Conservation (phyloP, 2,797 vertebrate species). For the Sebastes alutus region DNA sequence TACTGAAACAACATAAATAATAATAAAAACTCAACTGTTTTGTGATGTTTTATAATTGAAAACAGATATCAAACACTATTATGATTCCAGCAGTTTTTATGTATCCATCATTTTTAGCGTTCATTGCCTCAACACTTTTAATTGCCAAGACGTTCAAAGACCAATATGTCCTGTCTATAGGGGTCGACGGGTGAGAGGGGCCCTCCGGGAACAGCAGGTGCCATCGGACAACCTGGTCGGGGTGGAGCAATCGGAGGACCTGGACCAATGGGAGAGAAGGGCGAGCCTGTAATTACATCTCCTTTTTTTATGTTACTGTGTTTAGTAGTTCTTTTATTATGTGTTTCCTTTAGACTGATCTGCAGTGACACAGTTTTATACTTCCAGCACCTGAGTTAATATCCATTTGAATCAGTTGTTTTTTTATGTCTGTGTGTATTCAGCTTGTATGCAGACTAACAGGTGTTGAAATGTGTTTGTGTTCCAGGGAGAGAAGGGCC, state of each 20-base stretch:
- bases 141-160: background rate
- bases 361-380: background rate
- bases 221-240: conserved; percentile 93
- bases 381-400: background rate
- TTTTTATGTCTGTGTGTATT: background rate
- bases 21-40: background rate
- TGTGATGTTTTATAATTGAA: background rate
- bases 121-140: background rate
- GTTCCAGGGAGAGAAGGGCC: conserved; percentile 93
- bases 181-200: conserved; percentile 93
- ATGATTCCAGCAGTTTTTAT: background rate
- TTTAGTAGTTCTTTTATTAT: background rate
- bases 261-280: conserved; percentile 95
- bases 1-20: background rate
- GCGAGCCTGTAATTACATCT: conserved; percentile 88
- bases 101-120: background rate
- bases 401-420: background rate
- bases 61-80: background rate
- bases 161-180: conserved; percentile 66
- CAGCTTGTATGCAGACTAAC: background rate
- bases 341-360: background rate
- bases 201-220: conserved; percentile 90
- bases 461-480: conserved; percentile 12
- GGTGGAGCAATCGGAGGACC: conserved; percentile 90
- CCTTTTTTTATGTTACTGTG: background rate